phyloP scores from a whole-genome alignment of 2,888 invertebrate species.

The Monoplex corrugatus region DNA sequence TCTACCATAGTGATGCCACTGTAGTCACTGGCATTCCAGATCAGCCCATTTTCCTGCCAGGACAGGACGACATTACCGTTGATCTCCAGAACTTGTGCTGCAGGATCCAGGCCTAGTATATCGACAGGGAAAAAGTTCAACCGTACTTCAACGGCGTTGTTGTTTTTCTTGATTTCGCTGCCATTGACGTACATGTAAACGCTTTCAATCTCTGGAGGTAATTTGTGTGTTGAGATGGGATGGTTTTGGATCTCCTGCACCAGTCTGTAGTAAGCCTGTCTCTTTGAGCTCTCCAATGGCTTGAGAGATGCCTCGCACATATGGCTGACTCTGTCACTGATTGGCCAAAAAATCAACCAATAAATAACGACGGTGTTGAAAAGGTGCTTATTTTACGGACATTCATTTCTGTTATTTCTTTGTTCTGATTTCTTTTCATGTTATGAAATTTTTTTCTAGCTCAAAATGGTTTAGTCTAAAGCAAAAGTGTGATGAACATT shows the following conservation, averaged over 20 bases:
- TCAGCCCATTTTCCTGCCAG: constrained; percentile 1
- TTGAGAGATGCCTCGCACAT: too few species aligned
- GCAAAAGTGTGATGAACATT: too few species aligned
- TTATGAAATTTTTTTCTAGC: too few species aligned
- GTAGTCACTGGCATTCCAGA: constrained; percentile 25
- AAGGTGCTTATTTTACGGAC: too few species aligned
- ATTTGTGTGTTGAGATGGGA: background rate
- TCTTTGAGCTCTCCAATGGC: too few species aligned
- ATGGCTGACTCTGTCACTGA: too few species aligned
- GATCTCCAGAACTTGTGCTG: background rate
- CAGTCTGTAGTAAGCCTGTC: background rate
- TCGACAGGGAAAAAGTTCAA: background rate
- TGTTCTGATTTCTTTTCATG: too few species aligned
- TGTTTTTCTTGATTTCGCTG: background rate
- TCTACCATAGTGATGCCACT: background rate
- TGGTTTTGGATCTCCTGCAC: background rate
- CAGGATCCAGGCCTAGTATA: background rate
- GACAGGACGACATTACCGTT: background rate
- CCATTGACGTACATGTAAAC: too few species aligned
- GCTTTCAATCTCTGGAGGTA: constrained; percentile 3
- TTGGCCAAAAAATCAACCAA: too few species aligned
- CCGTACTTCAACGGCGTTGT: background rate
- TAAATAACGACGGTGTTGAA: too few species aligned
- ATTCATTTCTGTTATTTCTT: too few species aligned
- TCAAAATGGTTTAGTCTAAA: too few species aligned